Base-by-base conservation (phyloP, 2,113 vertebrate species). In the Leptocoma aspasia region DNA sequence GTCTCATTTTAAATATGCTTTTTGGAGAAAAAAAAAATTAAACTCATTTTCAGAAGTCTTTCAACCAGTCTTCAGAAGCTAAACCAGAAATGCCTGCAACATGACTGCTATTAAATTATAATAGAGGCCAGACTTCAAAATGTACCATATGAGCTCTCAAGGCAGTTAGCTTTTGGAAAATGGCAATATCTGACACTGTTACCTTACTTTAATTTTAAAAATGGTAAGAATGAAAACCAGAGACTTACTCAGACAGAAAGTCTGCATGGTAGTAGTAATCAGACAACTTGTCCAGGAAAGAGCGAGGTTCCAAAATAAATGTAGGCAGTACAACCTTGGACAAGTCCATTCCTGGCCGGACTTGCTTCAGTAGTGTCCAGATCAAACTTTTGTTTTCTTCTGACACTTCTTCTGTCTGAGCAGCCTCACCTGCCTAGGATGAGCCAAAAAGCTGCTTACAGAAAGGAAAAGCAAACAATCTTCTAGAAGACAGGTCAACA, bases 261-360 rank as follows among this genome's bases (percentile, higher is more conserved):
- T 99, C 99, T 64, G 99, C 99, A 69, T 99, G 99, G 96, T 99
- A 99, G 97, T 99, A 99, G 96, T 99, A 99, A 97, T 99, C 99
- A 26, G 99, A 99, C 26, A 99, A 98, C 96, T 99, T 99, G 97
- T 99, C 99, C 96, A 99, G 97, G 95, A 99, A 99, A 88, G 99
- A 99, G 64, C 99, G 98, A 12, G 99, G 99, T 94, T 99, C 99
- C 97, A 99, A 98, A 96, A 99, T 99, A 97, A 99, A 99, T 0
- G 99, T 99, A 88, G 99, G 99, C 82, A 99, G 97, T 44, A 99
- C 99, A 90, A 99, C 99, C 96, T 99, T 99, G 92, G 99, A 99
- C 64, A 99, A 98, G 85, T 99, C 99, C 99, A 99, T 99, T 81
- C 99, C 99, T 7, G 99, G 99, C 2, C 99, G 98, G 19, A 99